These are phyloP conservation scores for Oceanodroma leucorhoa DNA, from an alignment of 2,797 vertebrate genomes.

Conservation along the genomic window DNA sequence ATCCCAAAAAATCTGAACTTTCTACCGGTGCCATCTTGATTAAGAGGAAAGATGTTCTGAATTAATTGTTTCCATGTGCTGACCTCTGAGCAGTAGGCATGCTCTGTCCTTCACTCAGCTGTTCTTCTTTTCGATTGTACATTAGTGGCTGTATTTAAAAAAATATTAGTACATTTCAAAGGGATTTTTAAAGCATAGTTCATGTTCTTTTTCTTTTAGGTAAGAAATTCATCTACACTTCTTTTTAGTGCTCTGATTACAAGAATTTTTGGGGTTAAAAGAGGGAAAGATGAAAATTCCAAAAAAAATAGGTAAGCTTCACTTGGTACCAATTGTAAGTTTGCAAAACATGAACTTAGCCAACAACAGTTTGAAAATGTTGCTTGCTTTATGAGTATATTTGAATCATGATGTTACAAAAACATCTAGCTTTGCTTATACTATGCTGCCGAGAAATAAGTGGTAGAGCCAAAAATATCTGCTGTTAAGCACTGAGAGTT, in stretches of 20 bases:
- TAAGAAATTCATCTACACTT: conserved; percentile 95
- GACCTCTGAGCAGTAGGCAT: background rate
- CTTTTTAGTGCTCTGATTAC: conserved; percentile 96
- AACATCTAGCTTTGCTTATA: conserved; percentile 21
- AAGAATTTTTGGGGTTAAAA: conserved; percentile 96
- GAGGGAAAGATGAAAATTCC: conserved; percentile 91
- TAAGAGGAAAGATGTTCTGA: background rate
- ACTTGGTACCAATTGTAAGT: conserved; percentile 8
- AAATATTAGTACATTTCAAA: background rate
- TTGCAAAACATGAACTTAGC: conserved; percentile 25
- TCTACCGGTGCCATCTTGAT: background rate
- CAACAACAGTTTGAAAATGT: conserved; percentile 32
- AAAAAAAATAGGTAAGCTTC: conserved; percentile 91
- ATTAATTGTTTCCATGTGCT: background rate
- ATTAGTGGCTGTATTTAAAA: background rate
- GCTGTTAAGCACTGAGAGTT: background rate
- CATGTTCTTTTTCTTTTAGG: conserved; percentile 72
- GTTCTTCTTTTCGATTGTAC: background rate
- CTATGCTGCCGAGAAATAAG: conserved; percentile 20
- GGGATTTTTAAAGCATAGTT: background rate
- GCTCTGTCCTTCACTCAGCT: background rate
- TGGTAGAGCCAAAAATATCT: conserved; percentile 7
- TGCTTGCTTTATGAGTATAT: conserved; percentile 42
- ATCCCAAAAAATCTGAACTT: background rate
- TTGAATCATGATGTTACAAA: conserved; percentile 33